A percentile compares a stretch with the other conserved stretches of the same genome.
phyloP scores from a whole-genome alignment of 35 echinoderm and acorn worm species.

The Stichopus chloronotus region DNA sequence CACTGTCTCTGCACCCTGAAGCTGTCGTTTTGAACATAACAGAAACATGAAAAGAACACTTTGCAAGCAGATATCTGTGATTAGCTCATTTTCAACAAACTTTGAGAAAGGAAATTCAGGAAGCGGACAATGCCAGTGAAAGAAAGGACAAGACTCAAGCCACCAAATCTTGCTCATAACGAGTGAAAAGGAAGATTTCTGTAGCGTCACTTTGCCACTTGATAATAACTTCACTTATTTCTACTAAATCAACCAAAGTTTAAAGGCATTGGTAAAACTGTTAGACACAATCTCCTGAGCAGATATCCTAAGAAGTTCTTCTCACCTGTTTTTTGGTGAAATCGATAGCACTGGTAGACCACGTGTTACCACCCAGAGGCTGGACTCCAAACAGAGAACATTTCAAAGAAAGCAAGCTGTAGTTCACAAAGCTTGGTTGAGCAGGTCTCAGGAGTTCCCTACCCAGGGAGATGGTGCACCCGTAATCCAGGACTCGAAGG shows the following conservation, averaged over 20 bases:
- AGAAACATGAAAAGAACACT: background rate
- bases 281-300: no score
- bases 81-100: background rate
- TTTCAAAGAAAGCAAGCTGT: slow-evolving; percentile 5
- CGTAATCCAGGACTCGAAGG: slow-evolving; percentile 27
- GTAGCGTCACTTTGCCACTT: no score
- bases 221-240: no score
- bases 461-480: background rate
- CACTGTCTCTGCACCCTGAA: background rate
- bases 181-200: no score
- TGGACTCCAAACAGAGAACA: slow-evolving; percentile 31
- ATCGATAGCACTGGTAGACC: background rate
- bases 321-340: slow-evolving; percentile 36
- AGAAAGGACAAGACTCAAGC: no score
- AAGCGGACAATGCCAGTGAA: no score
- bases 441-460: background rate
- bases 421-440: background rate
- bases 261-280: no score
- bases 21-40: background rate
- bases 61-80: background rate
- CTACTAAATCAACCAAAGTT: no score
- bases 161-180: no score
- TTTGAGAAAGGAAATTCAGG: no score
- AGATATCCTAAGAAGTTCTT: background rate
- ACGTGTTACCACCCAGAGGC: background rate